Evolutionary conservation across 64 coral and sea anemone genomes (phyloP), one percentile per base, ranked within the genome.

Genomic region (Actinia tenebrosa): DNA sequence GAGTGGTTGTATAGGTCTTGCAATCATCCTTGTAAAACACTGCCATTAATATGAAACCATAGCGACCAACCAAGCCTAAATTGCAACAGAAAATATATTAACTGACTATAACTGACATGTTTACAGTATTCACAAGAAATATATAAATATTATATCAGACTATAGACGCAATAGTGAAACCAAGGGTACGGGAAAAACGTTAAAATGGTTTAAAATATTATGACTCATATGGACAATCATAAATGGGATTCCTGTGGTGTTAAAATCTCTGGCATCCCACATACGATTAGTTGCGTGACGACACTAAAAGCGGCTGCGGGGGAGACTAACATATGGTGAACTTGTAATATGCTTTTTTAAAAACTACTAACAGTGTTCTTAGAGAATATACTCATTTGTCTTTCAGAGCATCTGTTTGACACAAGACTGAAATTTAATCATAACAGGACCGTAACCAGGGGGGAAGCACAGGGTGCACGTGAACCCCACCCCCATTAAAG

Each of bases 1-100:
- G 75, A 92, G 17, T 92, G 90, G 90, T 79, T 92, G 54, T 92
- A 87, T 37, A 66, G 64, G 52, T 92, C 75, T 5, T 92, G 90
- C n/a, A 92, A 86, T 87, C 90, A 71, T 77, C 85, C 90, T 10
- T 75, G 58, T 20, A 92, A 82, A 56, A 92, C 90, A 72, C 50
- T 92, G 20, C 90, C 90, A 20, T 46, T 92, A 52, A 61, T 89
- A 82, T 89, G 59, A 88, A 22, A 62, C 77, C 83, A 64, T 85
- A 61, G 83, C 83, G 30, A 85, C 83, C 53, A 54, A 27, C 0
- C 63, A 30, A 75, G 69, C 69, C 69, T 37, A 37, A 37, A 37
- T 37, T 37, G 30, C 30, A 75, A 66, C 10, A 75, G 10, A 42
- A 42, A 42, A 58, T 58, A 75, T 75, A 27, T n/a, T 14, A 75